Evolutionary conservation across 2,888 invertebrate genomes (phyloP), one percentile per base, ranked within the genome.

Genomic region (Coenonympha arcania): DNA sequence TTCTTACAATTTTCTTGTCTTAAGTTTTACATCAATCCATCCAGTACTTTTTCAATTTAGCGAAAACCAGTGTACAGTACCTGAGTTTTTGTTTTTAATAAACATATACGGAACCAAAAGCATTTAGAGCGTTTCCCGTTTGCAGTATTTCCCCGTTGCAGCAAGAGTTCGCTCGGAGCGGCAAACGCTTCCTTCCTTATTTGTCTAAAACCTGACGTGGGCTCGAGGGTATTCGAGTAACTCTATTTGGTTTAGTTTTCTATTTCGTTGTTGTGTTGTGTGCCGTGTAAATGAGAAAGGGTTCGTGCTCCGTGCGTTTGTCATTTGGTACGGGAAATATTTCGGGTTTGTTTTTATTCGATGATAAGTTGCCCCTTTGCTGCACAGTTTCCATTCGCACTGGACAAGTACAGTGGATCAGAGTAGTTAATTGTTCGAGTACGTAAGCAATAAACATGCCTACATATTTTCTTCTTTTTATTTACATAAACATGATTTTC

Each of bases 191-290:
- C 70, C 73, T 75, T 76, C 73, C 76, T 73, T 79, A 77, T 79
- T 79, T 79, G 75, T 78, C 77, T 76, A 78, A 76, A 62, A 73
- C 73, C 71, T 76, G 78, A 78, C 76, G 71, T 68, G 65, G 66
- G 70, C 71, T 64, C 67, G 62, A 59, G 64, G 60, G 65, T 66
- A 65, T 65, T 63, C 57, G 59, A 59, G 63, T 73, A 71, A 76
- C 70, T 76, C 68, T 77, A 74, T 79, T 77, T 76, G 70, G 68
- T 68, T 68, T 63, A 65, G 64, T 71, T 73, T 74, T 69, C 76
- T 72, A 73, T 76, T 74, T 68, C 65, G 66, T 65, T 68, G 64
- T 69, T 64, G 66, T 68, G 64, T 69, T 64, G 66, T 68, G 64
- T 71, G 66, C 65, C 70, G 72, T 68, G 73, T 70, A 74, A 76